Conservation (phyloP, 2,888 invertebrate species). For the Pegoplata infirma region DNA sequence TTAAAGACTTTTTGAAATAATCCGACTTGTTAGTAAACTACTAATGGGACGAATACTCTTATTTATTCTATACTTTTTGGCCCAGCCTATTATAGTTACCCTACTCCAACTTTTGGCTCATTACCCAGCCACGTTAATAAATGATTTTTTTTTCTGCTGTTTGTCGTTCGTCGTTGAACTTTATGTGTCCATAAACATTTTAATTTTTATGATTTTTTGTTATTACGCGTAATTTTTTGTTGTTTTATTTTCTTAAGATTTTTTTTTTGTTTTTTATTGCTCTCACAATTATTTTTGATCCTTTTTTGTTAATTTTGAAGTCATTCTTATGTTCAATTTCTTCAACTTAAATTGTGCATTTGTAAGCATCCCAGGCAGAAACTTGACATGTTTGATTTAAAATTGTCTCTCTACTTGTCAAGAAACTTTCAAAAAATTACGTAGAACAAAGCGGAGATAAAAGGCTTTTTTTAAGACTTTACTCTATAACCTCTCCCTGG, state of each 20-base stretch:
- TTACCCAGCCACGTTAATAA: constrained; percentile 29
- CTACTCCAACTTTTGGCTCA: constrained; percentile 32
- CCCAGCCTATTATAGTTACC: neutral
- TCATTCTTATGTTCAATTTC: neutral
- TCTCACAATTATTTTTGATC: constrained; percentile 39
- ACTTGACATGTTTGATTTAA: too few species aligned
- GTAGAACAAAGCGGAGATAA: too few species aligned
- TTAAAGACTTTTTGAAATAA: too few species aligned
- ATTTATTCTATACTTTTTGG: constrained; percentile 12
- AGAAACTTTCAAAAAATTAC: too few species aligned
- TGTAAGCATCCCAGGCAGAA: too few species aligned
- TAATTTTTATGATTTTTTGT: constrained; percentile 75
- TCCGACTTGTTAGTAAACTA: neutral
- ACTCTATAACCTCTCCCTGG: too few species aligned
- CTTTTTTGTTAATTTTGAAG: constrained; percentile 22
- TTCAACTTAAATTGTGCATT: neutral
- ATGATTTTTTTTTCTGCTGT: constrained; percentile 10
- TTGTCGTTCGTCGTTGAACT: constrained; percentile 59
- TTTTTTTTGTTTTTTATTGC: constrained; percentile 32
- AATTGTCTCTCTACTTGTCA: too few species aligned
- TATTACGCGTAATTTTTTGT: constrained; percentile 72
- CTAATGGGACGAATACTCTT: too few species aligned
- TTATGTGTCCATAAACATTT: constrained; percentile 73
- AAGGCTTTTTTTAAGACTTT: too few species aligned
- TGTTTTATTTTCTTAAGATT: constrained; percentile 67